Base-by-base conservation (phyloP, 2,888 invertebrate genomes). In the Phrixothrix hirtus region DNA sequence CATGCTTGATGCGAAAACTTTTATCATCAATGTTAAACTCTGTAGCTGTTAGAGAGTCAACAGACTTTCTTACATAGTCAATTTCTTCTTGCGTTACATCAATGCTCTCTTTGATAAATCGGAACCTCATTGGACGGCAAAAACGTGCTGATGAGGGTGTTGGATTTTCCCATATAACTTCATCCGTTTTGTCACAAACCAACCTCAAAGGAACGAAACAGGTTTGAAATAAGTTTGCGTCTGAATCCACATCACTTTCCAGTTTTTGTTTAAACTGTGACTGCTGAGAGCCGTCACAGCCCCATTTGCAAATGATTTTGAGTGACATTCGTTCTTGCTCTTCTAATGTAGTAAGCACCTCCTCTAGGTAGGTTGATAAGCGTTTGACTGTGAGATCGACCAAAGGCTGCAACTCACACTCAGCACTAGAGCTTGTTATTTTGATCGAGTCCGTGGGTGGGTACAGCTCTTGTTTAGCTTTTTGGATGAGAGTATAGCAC, bases 191-290 rank as follows among this genome's bases (percentile, higher is more conserved):
- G 27, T 12, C 26, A 13, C 37, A 34, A 21, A 54, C 36, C 32
- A 63, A 25, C 57, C 47, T 54, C 13, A 63, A 16, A 45, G 60
- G 55, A 12, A 62, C 62, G 43, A 66, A 51, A 2, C 42, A 66
- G 37, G 58, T 65, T 50, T 60, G 65, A 58, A 72, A 73, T 17
- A 72, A 62, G 50, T 62, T 59, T 11, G 58, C 47, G 38, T 66
- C 65, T 10, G 48, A 51, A 36, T 49, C 57, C 6, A 13, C 37
- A 31, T 48, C 51, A 50, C 58, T 60, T 34, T 61, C 42, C 36
- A 67, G 55, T 56, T 57, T 65, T 55, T 67, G 66, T 55, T 67
- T 63, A 48, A 47, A 68, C 46, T 62, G 57, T 7, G 55, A 16
- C 47, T 65, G 61, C 29, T 60, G 62, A 5, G 64, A 64, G n/a